Conservation (phyloP, 2,797 vertebrate genomes). For the Nannoperca australis region DNA sequence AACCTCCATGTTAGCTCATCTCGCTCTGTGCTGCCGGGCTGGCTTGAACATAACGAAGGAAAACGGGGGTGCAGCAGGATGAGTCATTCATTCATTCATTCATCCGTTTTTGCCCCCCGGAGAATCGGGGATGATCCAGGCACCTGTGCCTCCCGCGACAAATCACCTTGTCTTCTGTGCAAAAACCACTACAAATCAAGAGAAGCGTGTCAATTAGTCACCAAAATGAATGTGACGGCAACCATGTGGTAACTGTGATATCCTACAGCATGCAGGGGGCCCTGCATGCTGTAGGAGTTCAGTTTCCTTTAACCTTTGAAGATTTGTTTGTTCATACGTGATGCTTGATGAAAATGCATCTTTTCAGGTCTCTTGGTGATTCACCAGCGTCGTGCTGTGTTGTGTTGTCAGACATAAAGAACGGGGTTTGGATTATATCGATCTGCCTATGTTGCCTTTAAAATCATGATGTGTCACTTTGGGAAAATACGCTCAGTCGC, state of each 20-base stretch:
- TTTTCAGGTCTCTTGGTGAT: not conserved
- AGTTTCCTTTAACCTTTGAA: not conserved
- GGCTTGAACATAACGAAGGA: not conserved
- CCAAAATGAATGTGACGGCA: not conserved
- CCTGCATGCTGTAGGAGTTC: too few relatives aligned
- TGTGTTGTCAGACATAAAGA: not conserved
- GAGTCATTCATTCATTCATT: not conserved
- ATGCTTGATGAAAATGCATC: too few relatives aligned
- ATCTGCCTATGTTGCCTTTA: not conserved
- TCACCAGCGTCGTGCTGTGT: not conserved
- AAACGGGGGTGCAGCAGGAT: not conserved
- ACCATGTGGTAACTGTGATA: not conserved
- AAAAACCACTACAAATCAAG: slow-evolving; percentile 17
- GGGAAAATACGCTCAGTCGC: not conserved
- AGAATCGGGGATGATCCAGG: slow-evolving; percentile 35
- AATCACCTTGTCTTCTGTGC: slow-evolving; percentile 9
- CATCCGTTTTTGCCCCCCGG: slow-evolving; percentile 19
- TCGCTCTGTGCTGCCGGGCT: not conserved
- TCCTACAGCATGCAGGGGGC: too few relatives aligned
- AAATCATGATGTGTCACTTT: not conserved
- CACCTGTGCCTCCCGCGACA: not conserved
- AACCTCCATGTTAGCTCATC: not conserved
- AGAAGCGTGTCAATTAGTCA: not conserved
- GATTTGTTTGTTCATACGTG: not conserved
- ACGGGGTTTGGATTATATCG: not conserved